Evolutionary conservation across 2,113 vertebrate genomes (phyloP).

Genomic region (Pycnonotus jocosus): DNA sequence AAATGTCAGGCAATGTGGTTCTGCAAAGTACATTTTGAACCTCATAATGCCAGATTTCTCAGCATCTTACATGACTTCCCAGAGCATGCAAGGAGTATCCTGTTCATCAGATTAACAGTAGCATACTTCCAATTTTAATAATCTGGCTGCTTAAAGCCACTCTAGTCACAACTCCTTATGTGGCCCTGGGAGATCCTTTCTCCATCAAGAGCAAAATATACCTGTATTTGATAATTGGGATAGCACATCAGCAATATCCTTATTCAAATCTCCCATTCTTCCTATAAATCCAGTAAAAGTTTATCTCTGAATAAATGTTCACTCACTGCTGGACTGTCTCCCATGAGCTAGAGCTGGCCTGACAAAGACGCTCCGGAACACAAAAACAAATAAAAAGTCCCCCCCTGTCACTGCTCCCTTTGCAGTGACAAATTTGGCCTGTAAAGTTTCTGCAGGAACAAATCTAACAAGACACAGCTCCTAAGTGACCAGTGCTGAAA

Average conservation of each 20-base stretch:
- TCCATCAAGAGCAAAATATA: neutral
- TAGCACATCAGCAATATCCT: neutral
- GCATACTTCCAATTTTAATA: neutral
- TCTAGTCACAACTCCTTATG: neutral
- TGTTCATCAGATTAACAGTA: neutral
- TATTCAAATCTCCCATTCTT: neutral
- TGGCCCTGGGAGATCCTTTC: neutral
- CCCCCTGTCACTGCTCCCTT: neutral
- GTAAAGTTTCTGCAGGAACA: neutral
- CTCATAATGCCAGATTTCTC: neutral
- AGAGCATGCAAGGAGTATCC: neutral
- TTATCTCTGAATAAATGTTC: neutral
- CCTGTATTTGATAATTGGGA: fast-evolving
- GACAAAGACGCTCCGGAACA: neutral
- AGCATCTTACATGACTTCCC: neutral
- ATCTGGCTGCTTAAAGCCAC: neutral
- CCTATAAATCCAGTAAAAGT: neutral
- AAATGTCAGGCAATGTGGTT: neutral
- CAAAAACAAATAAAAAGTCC: neutral
- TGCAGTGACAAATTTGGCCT: neutral
- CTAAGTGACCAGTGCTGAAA: neutral
- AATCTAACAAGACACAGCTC: neutral
- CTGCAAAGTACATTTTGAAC: neutral
- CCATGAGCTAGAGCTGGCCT: neutral
- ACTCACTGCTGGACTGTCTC: neutral